phyloP scores from a whole-genome alignment of 2,797 vertebrate genomes.

The Fratercula arctica region DNA sequence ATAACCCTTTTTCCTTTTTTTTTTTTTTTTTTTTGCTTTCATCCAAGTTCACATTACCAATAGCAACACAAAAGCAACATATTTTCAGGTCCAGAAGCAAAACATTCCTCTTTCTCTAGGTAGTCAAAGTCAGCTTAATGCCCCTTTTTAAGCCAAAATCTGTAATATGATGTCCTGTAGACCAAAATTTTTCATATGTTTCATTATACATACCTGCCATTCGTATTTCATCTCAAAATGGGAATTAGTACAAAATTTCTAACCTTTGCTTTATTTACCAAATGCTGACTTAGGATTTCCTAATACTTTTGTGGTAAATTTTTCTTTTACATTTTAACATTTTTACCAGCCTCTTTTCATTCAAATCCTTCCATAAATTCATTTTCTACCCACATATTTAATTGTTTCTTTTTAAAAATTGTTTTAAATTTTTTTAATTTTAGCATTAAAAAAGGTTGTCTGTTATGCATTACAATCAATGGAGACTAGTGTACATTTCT shows the following conservation, averaged over 20 bases:
- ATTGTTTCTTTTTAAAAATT: fast-evolving
- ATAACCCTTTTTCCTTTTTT: neutral
- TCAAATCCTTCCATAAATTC: neutral
- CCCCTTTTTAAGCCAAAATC: neutral
- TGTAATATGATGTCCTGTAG: neutral
- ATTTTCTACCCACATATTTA: neutral
- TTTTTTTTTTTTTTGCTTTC: neutral
- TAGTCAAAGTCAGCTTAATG: neutral
- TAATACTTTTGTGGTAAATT: neutral
- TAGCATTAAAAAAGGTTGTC: neutral
- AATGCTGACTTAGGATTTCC: neutral
- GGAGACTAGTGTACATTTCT: neutral
- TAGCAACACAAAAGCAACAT: neutral
- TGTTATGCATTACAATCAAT: neutral
- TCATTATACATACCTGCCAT: neutral
- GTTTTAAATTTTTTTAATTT: neutral
- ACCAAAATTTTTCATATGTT: neutral
- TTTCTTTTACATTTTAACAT: neutral
- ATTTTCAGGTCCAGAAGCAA: neutral
- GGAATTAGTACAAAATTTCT: neutral
- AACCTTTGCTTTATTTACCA: neutral
- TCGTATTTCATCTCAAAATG: neutral
- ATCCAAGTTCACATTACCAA: neutral
- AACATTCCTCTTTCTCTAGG: neutral
- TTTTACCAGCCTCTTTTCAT: neutral